A percentile compares a stretch with the other conserved stretches of the same genome.
phyloP scores from a whole-genome alignment of 1,140 invertebrate genomes.

The Polypedilum pembai region DNA sequence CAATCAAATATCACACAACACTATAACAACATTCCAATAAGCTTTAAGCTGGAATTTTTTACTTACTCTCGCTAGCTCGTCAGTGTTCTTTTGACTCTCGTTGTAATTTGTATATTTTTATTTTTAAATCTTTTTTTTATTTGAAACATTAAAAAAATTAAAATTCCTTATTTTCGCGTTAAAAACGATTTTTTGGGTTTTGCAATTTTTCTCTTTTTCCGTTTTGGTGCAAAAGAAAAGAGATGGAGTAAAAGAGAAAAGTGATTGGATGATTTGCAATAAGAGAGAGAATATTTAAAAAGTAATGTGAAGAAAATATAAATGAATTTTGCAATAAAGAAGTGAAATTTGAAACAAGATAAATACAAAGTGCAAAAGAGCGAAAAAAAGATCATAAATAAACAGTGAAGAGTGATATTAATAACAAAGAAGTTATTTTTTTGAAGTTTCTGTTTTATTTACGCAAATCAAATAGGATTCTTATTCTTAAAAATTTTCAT shows the following conservation, averaged over 20 bases:
- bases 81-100: constrained; percentile 27
- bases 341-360: too few species aligned
- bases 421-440: too few species aligned
- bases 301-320: too few species aligned
- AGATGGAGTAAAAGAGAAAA: neutral
- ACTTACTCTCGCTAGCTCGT: neutral
- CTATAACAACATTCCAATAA: constrained; percentile 20
- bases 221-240: neutral
- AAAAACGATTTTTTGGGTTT: too few species aligned
- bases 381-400: too few species aligned
- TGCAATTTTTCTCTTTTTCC: neutral
- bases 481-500: too few species aligned
- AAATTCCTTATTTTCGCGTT: neutral
- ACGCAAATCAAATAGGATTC: too few species aligned
- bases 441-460: too few species aligned
- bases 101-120: constrained; percentile 24
- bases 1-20: neutral
- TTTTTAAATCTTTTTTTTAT: neutral
- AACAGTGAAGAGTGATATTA: too few species aligned
- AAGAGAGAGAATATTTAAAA: too few species aligned
- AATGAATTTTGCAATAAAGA: too few species aligned
- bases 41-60: constrained; percentile 8
- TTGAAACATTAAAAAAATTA: neutral
- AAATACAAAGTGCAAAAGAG: too few species aligned
- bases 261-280: neutral